phyloP scores from a whole-genome alignment of 2,888 invertebrate species.

The Pristionchus maxplancki region DNA sequence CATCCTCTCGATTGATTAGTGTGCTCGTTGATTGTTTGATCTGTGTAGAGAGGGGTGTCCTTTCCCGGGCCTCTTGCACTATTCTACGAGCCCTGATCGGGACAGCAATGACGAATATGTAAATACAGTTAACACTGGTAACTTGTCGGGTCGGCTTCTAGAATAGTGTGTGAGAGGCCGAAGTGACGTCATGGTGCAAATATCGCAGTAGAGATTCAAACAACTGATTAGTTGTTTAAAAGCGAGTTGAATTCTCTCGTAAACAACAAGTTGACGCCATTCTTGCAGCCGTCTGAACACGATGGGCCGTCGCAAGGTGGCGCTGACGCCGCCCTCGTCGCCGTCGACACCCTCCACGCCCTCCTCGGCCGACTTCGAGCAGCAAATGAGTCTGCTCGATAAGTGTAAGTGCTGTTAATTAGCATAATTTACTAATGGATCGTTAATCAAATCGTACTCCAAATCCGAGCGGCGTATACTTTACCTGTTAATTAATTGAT shows the following conservation, averaged over 20 bases:
- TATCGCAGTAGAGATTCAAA: too few relatives aligned
- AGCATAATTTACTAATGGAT: background rate
- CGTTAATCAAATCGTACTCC: background rate
- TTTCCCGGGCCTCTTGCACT: background rate
- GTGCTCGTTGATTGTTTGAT: slow-evolving; percentile 32
- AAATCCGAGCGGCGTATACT: too few relatives aligned
- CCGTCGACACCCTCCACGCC: slow-evolving; percentile 49
- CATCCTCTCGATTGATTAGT: background rate
- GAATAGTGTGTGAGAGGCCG: too few relatives aligned
- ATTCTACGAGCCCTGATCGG: background rate
- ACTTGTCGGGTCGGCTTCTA: too few relatives aligned
- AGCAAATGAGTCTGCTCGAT: slow-evolving; percentile 47
- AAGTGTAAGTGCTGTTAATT: slow-evolving; percentile 21
- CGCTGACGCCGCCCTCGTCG: slow-evolving; percentile 24
- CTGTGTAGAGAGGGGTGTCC: background rate
- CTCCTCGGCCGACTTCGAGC: slow-evolving; percentile 45
- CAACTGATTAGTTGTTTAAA: too few relatives aligned
- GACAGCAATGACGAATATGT: too few relatives aligned
- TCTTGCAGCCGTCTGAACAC: slow-evolving; percentile 51
- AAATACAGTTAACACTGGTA: too few relatives aligned
- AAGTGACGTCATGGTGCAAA: too few relatives aligned
- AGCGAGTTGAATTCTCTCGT: too few relatives aligned
- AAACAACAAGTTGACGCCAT: too few relatives aligned
- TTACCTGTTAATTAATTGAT: too few relatives aligned
- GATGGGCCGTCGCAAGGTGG: slow-evolving; percentile 41